phyloP scores from a whole-genome alignment of 2,797 vertebrate genomes.

The Erpetoichthys calabaricus region DNA sequence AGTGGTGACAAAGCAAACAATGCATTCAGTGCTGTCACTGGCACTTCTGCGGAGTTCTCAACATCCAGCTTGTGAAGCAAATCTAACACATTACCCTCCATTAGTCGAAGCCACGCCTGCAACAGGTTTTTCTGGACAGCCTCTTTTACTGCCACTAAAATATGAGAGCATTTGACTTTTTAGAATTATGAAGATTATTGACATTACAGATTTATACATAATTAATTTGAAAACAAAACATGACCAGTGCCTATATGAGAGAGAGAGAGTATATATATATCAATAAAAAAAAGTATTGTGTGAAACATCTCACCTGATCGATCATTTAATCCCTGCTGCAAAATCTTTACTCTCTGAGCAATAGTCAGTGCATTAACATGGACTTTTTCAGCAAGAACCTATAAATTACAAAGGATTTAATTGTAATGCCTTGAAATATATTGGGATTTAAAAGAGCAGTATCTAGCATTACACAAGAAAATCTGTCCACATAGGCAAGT shows the following conservation, averaged over 20 bases:
- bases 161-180: slow-evolving; percentile 5
- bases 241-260: too few relatives aligned
- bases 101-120: slow-evolving; percentile 65
- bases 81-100: slow-evolving; percentile 64
- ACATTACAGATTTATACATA: too few relatives aligned
- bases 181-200: background rate
- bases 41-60: slow-evolving; percentile 77
- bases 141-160: slow-evolving; percentile 67
- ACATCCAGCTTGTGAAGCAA: slow-evolving; percentile 82
- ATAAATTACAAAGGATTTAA: slow-evolving; percentile 11
- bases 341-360: slow-evolving; percentile 79
- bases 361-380: slow-evolving; percentile 80
- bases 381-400: slow-evolving; percentile 90
- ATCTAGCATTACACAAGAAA: too few relatives aligned
- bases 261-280: too few relatives aligned
- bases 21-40: slow-evolving; percentile 52
- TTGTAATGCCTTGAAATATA: too few relatives aligned
- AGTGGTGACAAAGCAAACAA: slow-evolving; percentile 49
- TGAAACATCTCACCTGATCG: slow-evolving; percentile 59
- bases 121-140: slow-evolving; percentile 61
- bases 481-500: too few relatives aligned
- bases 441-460: too few relatives aligned
- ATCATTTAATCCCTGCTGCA: slow-evolving; percentile 82
- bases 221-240: too few relatives aligned
- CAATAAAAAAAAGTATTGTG: background rate